Evolutionary conservation across 2,888 invertebrate species (phyloP).

Genomic region (Parochlus steinenii): DNA sequence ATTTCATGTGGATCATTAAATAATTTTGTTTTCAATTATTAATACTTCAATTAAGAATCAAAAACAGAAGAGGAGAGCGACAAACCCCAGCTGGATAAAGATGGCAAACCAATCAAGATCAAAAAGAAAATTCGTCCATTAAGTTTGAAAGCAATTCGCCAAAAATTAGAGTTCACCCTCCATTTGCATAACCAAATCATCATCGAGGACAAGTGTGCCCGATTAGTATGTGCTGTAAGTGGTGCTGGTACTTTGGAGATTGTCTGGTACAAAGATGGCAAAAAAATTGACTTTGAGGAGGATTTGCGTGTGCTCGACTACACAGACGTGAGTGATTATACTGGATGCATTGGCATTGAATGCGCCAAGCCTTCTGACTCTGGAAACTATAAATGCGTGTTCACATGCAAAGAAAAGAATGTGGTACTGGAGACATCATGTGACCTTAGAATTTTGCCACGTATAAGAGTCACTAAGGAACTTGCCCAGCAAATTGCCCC

Average conservation of each 20-base stretch:
- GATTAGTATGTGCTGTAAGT: constrained; percentile 8
- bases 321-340: constrained; percentile 1
- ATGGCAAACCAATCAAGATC: constrained; percentile 10
- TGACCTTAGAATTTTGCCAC: constrained; percentile 6
- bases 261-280: constrained; percentile 7
- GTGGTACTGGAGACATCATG: constrained; percentile 3
- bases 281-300: constrained; percentile 6
- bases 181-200: constrained; percentile 7
- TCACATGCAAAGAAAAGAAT: background rate
- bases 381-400: constrained; percentile 8
- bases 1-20: too few species aligned
- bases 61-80: background rate
- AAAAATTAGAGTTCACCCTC: constrained; percentile 9
- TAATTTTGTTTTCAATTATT: too few species aligned
- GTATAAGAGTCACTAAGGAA: constrained; percentile 4
- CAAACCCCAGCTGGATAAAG: constrained; percentile 8
- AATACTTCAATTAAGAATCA: constrained; percentile 1
- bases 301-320: constrained; percentile 7
- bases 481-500: constrained; percentile 6
- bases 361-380: constrained; percentile 5
- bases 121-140: constrained; percentile 7
- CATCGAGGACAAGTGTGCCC: constrained; percentile 8
- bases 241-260: constrained; percentile 3
- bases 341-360: constrained; percentile 10
- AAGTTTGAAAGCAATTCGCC: constrained; percentile 3